Evolutionary conservation across 2,888 invertebrate species (phyloP).

Genomic region (Apamea anceps): DNA sequence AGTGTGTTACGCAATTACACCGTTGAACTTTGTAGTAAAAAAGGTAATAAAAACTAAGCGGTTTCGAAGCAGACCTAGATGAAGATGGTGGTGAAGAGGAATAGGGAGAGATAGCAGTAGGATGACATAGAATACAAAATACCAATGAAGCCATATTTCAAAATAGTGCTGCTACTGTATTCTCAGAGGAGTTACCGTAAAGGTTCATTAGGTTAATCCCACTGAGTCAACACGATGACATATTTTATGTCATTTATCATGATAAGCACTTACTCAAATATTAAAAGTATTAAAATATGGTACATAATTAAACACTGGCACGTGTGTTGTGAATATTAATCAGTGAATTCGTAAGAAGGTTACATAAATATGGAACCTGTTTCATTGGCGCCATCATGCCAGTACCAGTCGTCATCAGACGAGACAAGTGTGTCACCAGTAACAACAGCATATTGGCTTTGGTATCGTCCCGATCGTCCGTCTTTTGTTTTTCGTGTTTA

Average conservation of each 20-base stretch:
- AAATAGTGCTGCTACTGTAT: background rate
- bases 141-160: constrained; percentile 20
- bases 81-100: background rate
- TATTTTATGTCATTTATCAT: constrained; percentile 27
- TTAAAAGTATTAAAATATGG: constrained; percentile 40
- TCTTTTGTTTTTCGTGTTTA: constrained; percentile 32
- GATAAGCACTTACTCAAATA: constrained; percentile 33
- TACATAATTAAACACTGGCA: constrained; percentile 44
- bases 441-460: constrained; percentile 25
- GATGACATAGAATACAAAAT: background rate
- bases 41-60: background rate
- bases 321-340: constrained; percentile 55
- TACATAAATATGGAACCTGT: constrained; percentile 56
- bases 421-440: constrained; percentile 46
- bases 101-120: background rate
- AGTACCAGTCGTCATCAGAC: constrained; percentile 30
- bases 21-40: background rate
- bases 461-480: constrained; percentile 2
- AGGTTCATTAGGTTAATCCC: constrained; percentile 43
- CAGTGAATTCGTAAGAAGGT: constrained; percentile 51
- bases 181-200: constrained; percentile 5
- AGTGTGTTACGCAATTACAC: background rate
- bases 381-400: constrained; percentile 55
- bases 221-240: constrained; percentile 28
- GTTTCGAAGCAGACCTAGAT: background rate